Conservation (phyloP, 2,797 vertebrate genomes). For the Molossus molossus region DNA sequence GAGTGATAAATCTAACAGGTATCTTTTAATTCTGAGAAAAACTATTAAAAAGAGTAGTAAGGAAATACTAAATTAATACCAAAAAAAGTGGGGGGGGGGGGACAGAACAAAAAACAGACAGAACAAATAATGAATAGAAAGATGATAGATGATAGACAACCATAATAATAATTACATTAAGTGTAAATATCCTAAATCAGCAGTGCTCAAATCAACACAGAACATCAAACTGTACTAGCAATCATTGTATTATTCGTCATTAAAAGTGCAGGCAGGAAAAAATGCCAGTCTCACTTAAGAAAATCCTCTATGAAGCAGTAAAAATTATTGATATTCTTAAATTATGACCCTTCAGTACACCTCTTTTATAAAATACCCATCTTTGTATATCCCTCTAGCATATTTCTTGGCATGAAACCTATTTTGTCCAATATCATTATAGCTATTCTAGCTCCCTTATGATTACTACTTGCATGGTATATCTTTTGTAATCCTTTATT, state of each 20-base stretch:
- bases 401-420: slow-evolving; percentile 1
- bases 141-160: neutral
- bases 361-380: neutral
- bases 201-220: neutral
- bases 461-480: neutral
- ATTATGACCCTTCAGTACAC: neutral
- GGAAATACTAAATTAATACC: neutral
- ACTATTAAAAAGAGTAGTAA: neutral
- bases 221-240: neutral
- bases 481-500: neutral
- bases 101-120: neutral
- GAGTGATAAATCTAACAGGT: neutral
- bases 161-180: neutral
- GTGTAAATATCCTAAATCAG: no score
- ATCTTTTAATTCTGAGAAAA: neutral
- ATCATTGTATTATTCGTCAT: neutral
- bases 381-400: neutral
- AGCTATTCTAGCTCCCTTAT: neutral
- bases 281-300: neutral
- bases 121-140: neutral
- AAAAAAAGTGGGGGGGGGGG: neutral
- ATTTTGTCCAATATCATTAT: neutral
- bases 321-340: neutral
- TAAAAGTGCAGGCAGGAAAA: neutral
- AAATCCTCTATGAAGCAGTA: neutral